These are phyloP conservation scores for Athalia circularis DNA, from an alignment of 2,888 invertebrate species.

Conservation along the genomic window DNA sequence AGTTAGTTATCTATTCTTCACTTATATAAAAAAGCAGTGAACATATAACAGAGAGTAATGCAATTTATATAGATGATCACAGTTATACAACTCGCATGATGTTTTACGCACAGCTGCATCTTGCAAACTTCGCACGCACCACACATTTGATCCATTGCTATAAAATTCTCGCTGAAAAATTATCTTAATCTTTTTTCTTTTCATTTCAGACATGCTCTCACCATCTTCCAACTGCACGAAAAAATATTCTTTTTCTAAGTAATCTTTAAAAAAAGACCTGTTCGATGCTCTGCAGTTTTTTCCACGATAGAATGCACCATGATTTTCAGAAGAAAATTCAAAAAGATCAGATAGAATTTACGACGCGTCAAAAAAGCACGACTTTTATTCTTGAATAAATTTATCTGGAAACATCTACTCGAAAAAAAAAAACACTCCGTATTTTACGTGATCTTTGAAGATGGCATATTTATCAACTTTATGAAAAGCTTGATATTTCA, in stretches of 20 bases:
- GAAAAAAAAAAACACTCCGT: too few species aligned
- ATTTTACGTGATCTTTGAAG: too few species aligned
- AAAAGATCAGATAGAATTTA: background rate
- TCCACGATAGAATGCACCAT: background rate
- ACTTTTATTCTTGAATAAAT: too few species aligned
- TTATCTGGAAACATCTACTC: too few species aligned
- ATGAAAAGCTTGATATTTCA: too few species aligned
- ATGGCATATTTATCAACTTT: too few species aligned
- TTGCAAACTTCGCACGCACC: slow-evolving; percentile 25
- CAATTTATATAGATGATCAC: slow-evolving; percentile 13
- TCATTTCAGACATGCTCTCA: background rate
- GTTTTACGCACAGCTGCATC: slow-evolving; percentile 3
- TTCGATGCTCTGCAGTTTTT: slow-evolving; percentile 10
- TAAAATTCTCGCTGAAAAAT: slow-evolving; percentile 11
- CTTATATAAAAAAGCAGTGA: background rate
- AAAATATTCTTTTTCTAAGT: background rate
- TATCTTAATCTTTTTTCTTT: background rate
- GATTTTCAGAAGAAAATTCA: background rate
- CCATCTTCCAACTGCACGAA: background rate
- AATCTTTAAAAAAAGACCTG: background rate
- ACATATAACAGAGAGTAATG: slow-evolving; percentile 1
- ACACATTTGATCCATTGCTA: background rate
- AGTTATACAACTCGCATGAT: background rate
- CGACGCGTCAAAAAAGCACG: too few species aligned
- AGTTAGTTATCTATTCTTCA: background rate